Percentiles rank a stretch among this genome's conserved stretches.
Evolutionary conservation across 2,888 invertebrate genomes (phyloP).

Genomic region (Odontothrips loti): DNA sequence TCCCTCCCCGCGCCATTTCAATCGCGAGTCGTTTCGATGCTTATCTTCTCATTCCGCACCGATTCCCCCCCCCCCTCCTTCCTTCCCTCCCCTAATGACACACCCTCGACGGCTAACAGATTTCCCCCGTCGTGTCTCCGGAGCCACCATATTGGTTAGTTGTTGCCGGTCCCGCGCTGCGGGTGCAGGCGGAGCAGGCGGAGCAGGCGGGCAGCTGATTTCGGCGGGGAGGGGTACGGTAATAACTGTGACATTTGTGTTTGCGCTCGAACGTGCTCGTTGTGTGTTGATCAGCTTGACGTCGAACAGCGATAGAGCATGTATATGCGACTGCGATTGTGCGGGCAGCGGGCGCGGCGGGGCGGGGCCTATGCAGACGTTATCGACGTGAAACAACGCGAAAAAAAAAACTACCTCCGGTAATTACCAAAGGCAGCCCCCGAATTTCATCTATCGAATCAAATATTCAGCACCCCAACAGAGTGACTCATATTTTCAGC

Average conservation of each 20-base stretch:
- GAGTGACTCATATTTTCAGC: no score
- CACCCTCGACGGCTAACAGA: neutral
- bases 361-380: no score
- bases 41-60: neutral
- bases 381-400: no score
- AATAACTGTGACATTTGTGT: constrained; percentile 17
- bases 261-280: neutral
- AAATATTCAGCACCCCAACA: no score
- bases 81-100: constrained; percentile 4
- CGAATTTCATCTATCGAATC: no score
- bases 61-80: neutral
- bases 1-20: constrained; percentile 13
- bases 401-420: no score
- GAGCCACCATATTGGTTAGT: constrained; percentile 7
- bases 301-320: constrained; percentile 6
- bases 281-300: constrained; percentile 17
- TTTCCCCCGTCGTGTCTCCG: neutral
- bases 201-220: neutral
- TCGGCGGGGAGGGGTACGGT: neutral
- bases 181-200: neutral
- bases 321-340: neutral
- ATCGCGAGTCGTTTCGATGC: neutral
- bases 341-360: neutral
- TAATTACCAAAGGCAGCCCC: no score
- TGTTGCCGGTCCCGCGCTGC: neutral